A percentile compares a stretch with the other conserved stretches of the same genome.
phyloP scores from a whole-genome alignment of 1,140 invertebrate genomes.

The Eupristina koningsbergeri region DNA sequence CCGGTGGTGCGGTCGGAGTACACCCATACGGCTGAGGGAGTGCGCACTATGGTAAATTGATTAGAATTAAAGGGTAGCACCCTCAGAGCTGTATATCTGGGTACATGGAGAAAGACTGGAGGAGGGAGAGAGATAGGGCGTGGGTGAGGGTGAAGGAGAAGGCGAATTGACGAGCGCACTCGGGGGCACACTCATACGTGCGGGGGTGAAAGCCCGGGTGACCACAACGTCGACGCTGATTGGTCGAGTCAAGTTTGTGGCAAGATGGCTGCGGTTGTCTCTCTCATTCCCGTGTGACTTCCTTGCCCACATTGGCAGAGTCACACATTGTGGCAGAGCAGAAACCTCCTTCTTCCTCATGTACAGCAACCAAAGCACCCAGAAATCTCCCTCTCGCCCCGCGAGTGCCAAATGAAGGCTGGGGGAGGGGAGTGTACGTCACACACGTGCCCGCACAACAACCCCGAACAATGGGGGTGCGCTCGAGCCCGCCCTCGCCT shows the following conservation, averaged over 20 bases:
- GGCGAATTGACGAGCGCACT: conserved; percentile 45
- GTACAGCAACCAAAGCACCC: conserved; percentile 38
- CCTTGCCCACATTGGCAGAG: conserved; percentile 10
- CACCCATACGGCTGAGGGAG: conserved; percentile 22
- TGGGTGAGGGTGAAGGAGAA: conserved; percentile 14
- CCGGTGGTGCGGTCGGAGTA: not conserved
- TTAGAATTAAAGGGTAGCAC: conserved; percentile 73
- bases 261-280: conserved; percentile 71
- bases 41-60: conserved; percentile 69
- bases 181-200: not conserved
- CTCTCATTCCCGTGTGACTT: conserved; percentile 32
- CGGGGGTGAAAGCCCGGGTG: conserved; percentile 62
- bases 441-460: conserved; percentile 15
- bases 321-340: too few relatives aligned
- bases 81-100: not conserved
- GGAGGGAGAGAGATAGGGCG: conserved; percentile 46
- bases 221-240: conserved; percentile 74
- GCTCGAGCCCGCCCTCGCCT: not conserved
- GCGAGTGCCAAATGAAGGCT: conserved; percentile 15
- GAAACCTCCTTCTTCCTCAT: conserved; percentile 45
- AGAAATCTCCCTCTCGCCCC: conserved; percentile 19
- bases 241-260: conserved; percentile 74
- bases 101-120: conserved; percentile 42
- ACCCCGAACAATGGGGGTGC: too few relatives aligned
- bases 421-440: not conserved